Evolutionary conservation across 2,113 vertebrate genomes (phyloP).

Genomic region (Poecilia latipinna): DNA sequence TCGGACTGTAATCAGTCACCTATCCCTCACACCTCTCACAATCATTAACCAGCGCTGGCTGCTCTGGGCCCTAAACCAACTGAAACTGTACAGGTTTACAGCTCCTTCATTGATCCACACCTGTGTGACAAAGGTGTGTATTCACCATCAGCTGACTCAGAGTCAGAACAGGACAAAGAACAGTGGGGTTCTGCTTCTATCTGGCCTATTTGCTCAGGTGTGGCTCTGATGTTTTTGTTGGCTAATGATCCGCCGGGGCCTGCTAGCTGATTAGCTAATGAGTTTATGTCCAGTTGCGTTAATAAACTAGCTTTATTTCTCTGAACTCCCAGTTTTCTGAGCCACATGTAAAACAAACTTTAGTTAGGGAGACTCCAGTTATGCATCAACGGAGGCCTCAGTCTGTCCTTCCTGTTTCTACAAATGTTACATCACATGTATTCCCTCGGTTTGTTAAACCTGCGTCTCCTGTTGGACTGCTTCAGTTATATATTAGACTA

Average conservation of each 20-base stretch:
- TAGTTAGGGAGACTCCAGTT: background rate
- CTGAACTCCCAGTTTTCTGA: background rate
- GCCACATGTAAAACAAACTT: background rate
- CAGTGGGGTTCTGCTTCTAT: slow-evolving; percentile 14
- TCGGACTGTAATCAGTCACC: slow-evolving; percentile 54
- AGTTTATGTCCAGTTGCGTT: background rate
- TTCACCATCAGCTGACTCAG: slow-evolving; percentile 9
- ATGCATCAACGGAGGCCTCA: background rate
- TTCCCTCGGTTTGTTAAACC: slow-evolving; percentile 13
- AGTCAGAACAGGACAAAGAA: slow-evolving; percentile 27
- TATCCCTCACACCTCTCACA: slow-evolving; percentile 49
- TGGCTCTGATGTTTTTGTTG: slow-evolving; percentile 40
- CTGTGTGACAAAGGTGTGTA: slow-evolving; percentile 55
- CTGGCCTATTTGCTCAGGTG: slow-evolving; percentile 56
- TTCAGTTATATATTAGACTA: too few species aligned
- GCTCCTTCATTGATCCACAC: slow-evolving; percentile 42
- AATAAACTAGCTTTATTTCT: background rate
- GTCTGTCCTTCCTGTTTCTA: slow-evolving; percentile 1
- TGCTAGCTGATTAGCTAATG: slow-evolving; percentile 26
- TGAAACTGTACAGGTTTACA: slow-evolving; percentile 41
- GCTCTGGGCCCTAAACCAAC: slow-evolving; percentile 40
- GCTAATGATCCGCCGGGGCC: slow-evolving; percentile 11
- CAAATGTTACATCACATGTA: background rate
- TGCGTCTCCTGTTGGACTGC: slow-evolving; percentile 25
- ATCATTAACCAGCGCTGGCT: slow-evolving; percentile 68